Evolutionary conservation across 1,140 invertebrate species (phyloP), one percentile per base, ranked within the genome.

Genomic region (Coelopa frigida): DNA sequence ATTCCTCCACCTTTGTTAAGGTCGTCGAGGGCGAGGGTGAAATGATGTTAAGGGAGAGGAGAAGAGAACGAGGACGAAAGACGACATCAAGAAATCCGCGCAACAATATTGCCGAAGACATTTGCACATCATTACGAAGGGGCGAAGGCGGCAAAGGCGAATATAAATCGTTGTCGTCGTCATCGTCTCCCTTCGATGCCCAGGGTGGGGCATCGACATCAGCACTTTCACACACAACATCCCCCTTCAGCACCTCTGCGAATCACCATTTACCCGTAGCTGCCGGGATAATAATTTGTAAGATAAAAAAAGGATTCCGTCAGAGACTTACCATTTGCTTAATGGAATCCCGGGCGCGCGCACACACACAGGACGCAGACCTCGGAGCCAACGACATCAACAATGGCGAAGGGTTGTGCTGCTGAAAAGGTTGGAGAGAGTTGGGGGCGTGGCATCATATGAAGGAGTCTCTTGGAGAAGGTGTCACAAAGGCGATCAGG

Each of bases 111-210:
- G 38, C 22, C n/a, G 14, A 17, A 17, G 24, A 42, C 40, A 42
- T 42, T 42, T 31, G 40, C 40, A 20, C 40, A 42, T 42, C 40
- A 42, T 42, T 42, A 42, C 32, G n/a, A 20, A 42, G 32, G 26
- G 24, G 22, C 40, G 32, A 17, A 33, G 32, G 1, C 24, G n/a
- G 40, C 17, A 20, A n/a, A n/a, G n/a, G 40, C 22, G 12, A 27
- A 10, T n/a, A n/a, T n/a, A n/a, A n/a, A n/a, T n/a, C n/a, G n/a
- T n/a, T n/a, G n/a, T n/a, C n/a, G n/a, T n/a, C n/a, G n/a, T n/a
- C n/a, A n/a, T n/a, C n/a, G n/a, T n/a, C n/a, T n/a, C n/a, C n/a
- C n/a, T n/a, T n/a, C n/a, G n/a, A n/a, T n/a, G n/a, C n/a, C n/a
- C n/a, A n/a, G n/a, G n/a, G n/a, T n/a, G n/a, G n/a, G n/a, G 38